Evolutionary conservation across 2,888 invertebrate genomes (phyloP).

Genomic region (Rhogogaster chlorosoma): DNA sequence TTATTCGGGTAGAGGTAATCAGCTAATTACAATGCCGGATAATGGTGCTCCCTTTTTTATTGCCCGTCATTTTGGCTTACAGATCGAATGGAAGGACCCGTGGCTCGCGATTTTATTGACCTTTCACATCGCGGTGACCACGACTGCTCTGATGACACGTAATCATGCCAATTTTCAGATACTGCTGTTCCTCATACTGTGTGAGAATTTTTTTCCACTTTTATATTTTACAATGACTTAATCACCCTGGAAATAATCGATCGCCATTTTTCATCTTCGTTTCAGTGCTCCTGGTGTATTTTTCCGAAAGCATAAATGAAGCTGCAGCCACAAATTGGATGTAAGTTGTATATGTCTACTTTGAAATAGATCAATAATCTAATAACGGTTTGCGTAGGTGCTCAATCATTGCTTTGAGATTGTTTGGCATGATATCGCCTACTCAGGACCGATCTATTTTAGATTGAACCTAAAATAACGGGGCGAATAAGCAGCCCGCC

Average conservation of each 20-base stretch:
- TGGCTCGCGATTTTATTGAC: constrained; percentile 89
- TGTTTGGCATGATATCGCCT: not conserved
- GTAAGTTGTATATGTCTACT: constrained; percentile 70
- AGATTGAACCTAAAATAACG: not conserved
- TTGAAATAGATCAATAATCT: not conserved
- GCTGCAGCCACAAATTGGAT: constrained; percentile 93
- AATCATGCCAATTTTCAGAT: constrained; percentile 94
- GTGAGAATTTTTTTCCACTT: constrained; percentile 81
- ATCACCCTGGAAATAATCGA: constrained; percentile 19
- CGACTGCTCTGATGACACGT: constrained; percentile 89
- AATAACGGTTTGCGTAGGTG: not conserved
- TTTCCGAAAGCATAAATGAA: constrained; percentile 94
- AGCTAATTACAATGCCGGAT: not conserved
- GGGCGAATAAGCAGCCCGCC: not conserved
- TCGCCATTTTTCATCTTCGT: constrained; percentile 65
- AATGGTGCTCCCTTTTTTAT: not conserved
- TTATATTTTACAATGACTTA: not conserved
- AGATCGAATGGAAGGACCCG: constrained; percentile 95
- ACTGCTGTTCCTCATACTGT: constrained; percentile 87
- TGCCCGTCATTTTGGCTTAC: constrained; percentile 71
- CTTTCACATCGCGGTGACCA: constrained; percentile 88
- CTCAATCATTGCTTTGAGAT: not conserved
- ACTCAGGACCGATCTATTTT: not conserved
- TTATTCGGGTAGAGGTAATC: not conserved
- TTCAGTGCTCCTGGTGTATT: constrained; percentile 92